Evolutionary conservation across 2,113 vertebrate genomes (phyloP).

Genomic region (Carassius auratus): DNA sequence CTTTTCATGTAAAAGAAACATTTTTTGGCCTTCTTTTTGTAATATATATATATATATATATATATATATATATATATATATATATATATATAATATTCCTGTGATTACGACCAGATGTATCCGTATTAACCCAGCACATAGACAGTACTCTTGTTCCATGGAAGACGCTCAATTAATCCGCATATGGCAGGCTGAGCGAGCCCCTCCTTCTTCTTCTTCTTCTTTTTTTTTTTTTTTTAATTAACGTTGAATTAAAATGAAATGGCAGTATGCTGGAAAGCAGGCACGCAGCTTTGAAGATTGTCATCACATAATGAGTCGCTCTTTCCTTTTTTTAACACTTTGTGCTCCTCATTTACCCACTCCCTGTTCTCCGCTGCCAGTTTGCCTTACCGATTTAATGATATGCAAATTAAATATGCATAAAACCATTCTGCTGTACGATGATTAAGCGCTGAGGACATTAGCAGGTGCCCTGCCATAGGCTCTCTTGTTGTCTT

Average conservation of each 20-base stretch:
- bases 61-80: too few species aligned
- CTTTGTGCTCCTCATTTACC: slow-evolving; percentile 83
- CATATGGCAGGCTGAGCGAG: slow-evolving; percentile 66
- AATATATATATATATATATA: too few species aligned
- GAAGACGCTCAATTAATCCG: slow-evolving; percentile 73
- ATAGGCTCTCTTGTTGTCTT: slow-evolving; percentile 75
- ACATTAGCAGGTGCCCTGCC: slow-evolving; percentile 90
- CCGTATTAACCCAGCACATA: slow-evolving; percentile 56
- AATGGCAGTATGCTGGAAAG: slow-evolving; percentile 73
- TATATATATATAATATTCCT: background rate
- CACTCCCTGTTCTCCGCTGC: slow-evolving; percentile 79
- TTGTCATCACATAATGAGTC: slow-evolving; percentile 77
- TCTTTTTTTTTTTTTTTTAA: slow-evolving; percentile 64
- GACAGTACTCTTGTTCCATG: slow-evolving; percentile 61
- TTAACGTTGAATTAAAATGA: slow-evolving; percentile 76
- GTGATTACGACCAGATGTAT: slow-evolving; percentile 61
- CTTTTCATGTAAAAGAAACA: background rate
- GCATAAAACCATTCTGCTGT: slow-evolving; percentile 98
- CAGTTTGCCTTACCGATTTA: slow-evolving; percentile 86
- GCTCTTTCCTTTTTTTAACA: slow-evolving; percentile 70
- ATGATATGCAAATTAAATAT: slow-evolving; percentile 99
- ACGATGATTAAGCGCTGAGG: slow-evolving; percentile 98
- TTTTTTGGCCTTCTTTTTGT: slow-evolving; percentile 21
- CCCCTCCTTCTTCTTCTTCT: slow-evolving; percentile 49
- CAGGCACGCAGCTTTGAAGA: slow-evolving; percentile 73